Conservation (phyloP, 2,797 vertebrate genomes). For the Danio kyathit region DNA sequence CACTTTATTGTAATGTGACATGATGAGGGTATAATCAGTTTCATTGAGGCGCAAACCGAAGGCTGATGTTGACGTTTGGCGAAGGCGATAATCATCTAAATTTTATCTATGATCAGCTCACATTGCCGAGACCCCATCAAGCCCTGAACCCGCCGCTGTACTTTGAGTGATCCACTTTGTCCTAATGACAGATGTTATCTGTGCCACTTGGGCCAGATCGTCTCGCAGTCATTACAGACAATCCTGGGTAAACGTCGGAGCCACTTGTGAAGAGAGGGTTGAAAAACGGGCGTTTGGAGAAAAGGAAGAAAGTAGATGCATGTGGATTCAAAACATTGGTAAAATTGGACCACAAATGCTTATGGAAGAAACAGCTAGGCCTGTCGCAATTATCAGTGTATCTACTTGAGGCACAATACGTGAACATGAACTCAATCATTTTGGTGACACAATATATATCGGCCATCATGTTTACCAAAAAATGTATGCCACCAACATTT, state of each 20-base stretch:
- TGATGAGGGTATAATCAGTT: conserved; percentile 70
- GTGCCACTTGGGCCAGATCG: conserved; percentile 43
- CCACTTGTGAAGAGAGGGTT: background rate
- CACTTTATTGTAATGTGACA: conserved; percentile 72
- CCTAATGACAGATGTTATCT: conserved; percentile 46
- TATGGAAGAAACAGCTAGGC: background rate
- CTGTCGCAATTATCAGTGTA: too few species aligned
- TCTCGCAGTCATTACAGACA: conserved; percentile 62
- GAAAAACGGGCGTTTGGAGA: background rate
- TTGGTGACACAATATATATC: too few species aligned
- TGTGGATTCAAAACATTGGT: background rate
- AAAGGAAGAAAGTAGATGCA: background rate
- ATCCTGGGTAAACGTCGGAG: conserved; percentile 3
- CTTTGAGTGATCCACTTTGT: conserved; percentile 42
- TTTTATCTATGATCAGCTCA: conserved; percentile 52
- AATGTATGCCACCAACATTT: too few species aligned
- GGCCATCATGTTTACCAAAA: too few species aligned
- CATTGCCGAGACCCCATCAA: conserved; percentile 17
- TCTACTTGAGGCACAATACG: too few species aligned
- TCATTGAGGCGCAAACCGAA: conserved; percentile 64
- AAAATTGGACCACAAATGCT: conserved; percentile 65
- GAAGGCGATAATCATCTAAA: conserved; percentile 65
- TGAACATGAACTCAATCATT: too few species aligned
- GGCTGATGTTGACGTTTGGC: conserved; percentile 57
- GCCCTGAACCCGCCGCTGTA: conserved; percentile 30